Conservation (phyloP, 1,140 invertebrate genomes). For the Drosophila ironensis region DNA sequence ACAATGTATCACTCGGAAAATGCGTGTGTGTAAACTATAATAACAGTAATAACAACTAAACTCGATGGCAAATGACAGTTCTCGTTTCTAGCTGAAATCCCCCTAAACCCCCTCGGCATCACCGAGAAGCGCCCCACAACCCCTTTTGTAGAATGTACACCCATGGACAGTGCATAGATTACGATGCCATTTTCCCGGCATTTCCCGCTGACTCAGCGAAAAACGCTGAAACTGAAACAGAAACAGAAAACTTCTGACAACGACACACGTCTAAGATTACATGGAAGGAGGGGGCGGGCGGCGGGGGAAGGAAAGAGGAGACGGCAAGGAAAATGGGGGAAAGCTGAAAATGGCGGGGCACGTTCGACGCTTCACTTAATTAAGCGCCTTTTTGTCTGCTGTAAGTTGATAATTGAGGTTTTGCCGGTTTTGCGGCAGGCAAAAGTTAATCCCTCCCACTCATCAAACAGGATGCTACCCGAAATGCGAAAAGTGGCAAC, state of each 20-base stretch:
- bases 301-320: neutral
- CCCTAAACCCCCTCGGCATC: neutral
- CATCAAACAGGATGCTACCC: slow-evolving; percentile 21
- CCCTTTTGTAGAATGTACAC: neutral
- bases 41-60: slow-evolving; percentile 41
- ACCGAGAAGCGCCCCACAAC: no score
- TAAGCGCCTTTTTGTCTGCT: slow-evolving; percentile 72
- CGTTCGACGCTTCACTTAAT: slow-evolving; percentile 70
- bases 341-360: slow-evolving; percentile 59
- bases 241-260: slow-evolving; percentile 14
- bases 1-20: slow-evolving; percentile 33
- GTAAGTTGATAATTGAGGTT: slow-evolving; percentile 75
- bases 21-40: slow-evolving; percentile 35
- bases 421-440: slow-evolving; percentile 57
- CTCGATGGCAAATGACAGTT: slow-evolving; percentile 34
- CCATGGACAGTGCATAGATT: slow-evolving; percentile 17
- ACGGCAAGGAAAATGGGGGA: neutral
- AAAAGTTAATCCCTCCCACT: slow-evolving; percentile 59
- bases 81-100: slow-evolving; percentile 1
- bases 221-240: slow-evolving; percentile 8
- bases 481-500: slow-evolving; percentile 45
- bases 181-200: slow-evolving; percentile 17
- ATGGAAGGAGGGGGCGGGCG: neutral
- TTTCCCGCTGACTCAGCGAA: slow-evolving; percentile 36
- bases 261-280: slow-evolving; percentile 44